Evolutionary conservation across 2,888 invertebrate genomes (phyloP), one percentile per base, ranked within the genome.

Genomic region (Drosophila picticornis): DNA sequence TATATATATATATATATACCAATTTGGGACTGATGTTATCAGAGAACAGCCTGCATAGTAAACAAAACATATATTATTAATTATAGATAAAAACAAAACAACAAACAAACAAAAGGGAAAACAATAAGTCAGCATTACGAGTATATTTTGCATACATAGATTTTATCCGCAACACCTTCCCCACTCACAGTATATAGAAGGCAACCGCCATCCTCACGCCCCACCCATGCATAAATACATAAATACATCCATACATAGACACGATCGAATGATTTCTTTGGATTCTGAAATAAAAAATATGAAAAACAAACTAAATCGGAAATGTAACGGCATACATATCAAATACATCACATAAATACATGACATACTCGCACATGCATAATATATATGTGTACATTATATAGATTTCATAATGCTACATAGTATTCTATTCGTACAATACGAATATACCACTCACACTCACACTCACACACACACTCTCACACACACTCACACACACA

Each of bases 281-380:
- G 58, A 50, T 68, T 77, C 22, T n/a, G 29, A 62, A 25, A 46
- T 25, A 46, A 46, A 16, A 25, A 46, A 46, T 22, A 43, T 22
- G 9, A 2, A 61, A 61, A 64, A 69, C n/a, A 90, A 61, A 58
- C 22, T 64, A 70, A 87, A 90, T 87, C 90, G 87, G 78, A 73
- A 88, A 86, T 73, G 89, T 77, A 88, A 90, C 84, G 79, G 82
- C 86, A 92, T 89, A 92, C 92, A 91, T 92, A 91, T 92, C 92
- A 92, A 85, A 74, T 85, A 85, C 88, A 85, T 71, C 57, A 73
- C 76, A 70, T 67, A 67, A 72, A 75, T 51, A 69, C 84, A 88
- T 75, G 71, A 72, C 81, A 77, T 77, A 77, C 72, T 72, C 61
- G 60, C 67, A 64, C 72, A 34, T 60, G 50, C 46, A 73, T 57